Evolutionary conservation across 2,797 vertebrate species (phyloP), one percentile per base, ranked within the genome.

Genomic region (Poecilia gillii): DNA sequence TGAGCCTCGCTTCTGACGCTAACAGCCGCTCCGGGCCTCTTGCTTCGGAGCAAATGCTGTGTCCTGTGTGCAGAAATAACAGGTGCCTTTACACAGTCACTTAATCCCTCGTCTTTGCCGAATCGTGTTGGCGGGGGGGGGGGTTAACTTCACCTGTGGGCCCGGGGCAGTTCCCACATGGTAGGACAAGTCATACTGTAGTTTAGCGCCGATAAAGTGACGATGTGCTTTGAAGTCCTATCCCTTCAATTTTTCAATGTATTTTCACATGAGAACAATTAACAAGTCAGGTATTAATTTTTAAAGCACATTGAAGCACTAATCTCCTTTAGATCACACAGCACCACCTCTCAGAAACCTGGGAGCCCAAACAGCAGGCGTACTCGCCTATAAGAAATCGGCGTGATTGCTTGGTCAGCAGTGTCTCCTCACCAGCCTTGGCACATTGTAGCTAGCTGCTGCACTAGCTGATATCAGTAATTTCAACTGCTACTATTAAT

Each of bases 21-120:
- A 87, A 93, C 95, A 95, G 95, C 90, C 93, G 92, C 88, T 84
- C 87, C 53, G 84, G 90, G 88, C 87, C 87, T 85, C 51, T 90
- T 53, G 87, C 89, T 86, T 87, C 66, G 1, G 83, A 93, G 89
- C 95, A 96, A 95, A 90, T 95, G 95, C 95, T 88, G 84, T 80
- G 70, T 87, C 88, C 88, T 70, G 81, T 93, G 93, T 90, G 91
- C 87, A 85, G 79, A 91, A 90, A 86, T 85, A 95, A 96, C 96
- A 96, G 95, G 95, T 96, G 95, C 79, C 85, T 83, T 79, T 55
- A 83, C 88, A 87, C 86, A 87, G 88, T 85, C 85, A 78, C 84
- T 87, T 91, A 91, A 89, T 88, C 86, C 85, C 79, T 80, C 81
- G 49, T 78, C 72, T 64, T 86, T 83, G 33, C 80, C 78, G 68